Evolutionary conservation across 2,888 invertebrate genomes (phyloP).

Genomic region (Papilio elwesi): DNA sequence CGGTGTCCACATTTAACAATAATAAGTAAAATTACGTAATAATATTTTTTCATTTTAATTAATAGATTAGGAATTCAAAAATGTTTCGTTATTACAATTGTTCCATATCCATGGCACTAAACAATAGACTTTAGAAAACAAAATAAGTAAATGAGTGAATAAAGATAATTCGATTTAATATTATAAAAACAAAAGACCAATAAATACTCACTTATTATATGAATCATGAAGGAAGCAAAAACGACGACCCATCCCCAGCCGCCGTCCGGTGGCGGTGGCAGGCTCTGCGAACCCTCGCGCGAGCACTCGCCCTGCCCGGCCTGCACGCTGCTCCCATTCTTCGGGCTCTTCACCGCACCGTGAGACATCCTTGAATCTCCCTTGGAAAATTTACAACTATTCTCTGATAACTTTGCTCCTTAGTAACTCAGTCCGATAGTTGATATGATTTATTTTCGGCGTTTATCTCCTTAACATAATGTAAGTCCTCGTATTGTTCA

Average conservation of each 20-base stretch:
- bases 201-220: conserved; percentile 92
- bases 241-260: conserved; percentile 98
- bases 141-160: too few species aligned
- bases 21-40: too few species aligned
- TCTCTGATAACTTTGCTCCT: conserved; percentile 37
- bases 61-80: too few species aligned
- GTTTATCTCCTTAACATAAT: conserved; percentile 40
- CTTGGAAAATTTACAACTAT: conserved; percentile 51
- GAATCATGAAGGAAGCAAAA: conserved; percentile 97
- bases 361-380: conserved; percentile 68
- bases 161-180: too few species aligned
- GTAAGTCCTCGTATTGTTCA: conserved; percentile 37
- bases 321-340: conserved; percentile 65
- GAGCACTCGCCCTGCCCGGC: conserved; percentile 62
- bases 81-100: too few species aligned
- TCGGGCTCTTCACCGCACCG: conserved; percentile 69
- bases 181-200: too few species aligned
- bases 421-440: conserved; percentile 33
- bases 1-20: too few species aligned
- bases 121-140: too few species aligned
- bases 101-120: too few species aligned
- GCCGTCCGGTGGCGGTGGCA: conserved; percentile 92
- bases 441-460: conserved; percentile 45
- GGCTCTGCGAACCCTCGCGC: conserved; percentile 64
- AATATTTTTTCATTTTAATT: too few species aligned